A percentile compares a stretch with the other conserved stretches of the same genome.
These are phyloP conservation scores for Epistrophella euchroma DNA, from an alignment of 2,888 invertebrate species.

Conservation along the genomic window DNA sequence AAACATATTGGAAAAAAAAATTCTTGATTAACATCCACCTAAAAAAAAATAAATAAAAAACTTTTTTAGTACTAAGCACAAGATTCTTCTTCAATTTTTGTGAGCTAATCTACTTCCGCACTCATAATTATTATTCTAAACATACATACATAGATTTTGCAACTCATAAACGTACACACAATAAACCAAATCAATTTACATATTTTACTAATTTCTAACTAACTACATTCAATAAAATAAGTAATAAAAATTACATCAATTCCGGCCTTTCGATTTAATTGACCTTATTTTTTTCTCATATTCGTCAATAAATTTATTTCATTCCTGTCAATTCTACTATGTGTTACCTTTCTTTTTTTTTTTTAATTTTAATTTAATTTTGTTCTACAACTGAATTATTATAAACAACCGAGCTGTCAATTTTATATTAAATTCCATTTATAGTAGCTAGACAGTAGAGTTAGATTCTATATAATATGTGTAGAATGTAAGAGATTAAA, in stretches of 20 bases:
- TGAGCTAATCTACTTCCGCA: background rate
- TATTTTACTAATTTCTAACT: background rate
- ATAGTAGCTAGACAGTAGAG: background rate
- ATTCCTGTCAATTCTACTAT: constrained; percentile 7
- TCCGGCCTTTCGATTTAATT: constrained; percentile 3
- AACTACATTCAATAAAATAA: background rate
- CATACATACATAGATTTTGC: background rate
- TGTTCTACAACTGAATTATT: background rate
- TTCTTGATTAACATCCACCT: too few relatives aligned
- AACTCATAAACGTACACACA: background rate
- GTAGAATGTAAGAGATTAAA: background rate
- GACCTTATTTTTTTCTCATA: constrained; percentile 3
- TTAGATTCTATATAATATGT: background rate
- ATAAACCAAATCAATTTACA: background rate
- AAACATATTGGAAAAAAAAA: too few relatives aligned
- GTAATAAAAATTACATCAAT: background rate
- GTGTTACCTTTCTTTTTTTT: background rate
- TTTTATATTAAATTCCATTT: constrained; percentile 16
- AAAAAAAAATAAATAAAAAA: too few relatives aligned
- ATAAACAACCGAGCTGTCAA: constrained; percentile 7
- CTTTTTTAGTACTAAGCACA: background rate
- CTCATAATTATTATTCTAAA: background rate
- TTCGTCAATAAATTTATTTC: background rate
- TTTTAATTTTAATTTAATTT: background rate
- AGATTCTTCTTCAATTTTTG: background rate